These are phyloP conservation scores for Rhizomys pruinosus DNA, from an alignment of 2,113 vertebrate genomes.

Conservation along the genomic window DNA sequence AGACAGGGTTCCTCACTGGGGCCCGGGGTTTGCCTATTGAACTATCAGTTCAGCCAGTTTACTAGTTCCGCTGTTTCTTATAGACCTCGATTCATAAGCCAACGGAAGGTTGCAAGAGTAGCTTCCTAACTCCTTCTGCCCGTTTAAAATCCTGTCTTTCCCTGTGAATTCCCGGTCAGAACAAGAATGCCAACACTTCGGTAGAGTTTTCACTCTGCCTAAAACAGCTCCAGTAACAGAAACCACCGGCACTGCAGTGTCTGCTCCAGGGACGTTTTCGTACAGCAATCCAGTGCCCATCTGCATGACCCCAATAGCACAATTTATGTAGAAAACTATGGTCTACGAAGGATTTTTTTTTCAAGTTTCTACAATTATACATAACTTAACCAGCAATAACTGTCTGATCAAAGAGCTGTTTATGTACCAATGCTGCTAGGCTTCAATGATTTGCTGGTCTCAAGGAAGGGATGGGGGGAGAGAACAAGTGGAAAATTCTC, in stretches of 20 bases:
- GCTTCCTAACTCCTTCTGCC: not conserved
- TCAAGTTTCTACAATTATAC: not conserved
- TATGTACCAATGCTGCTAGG: not conserved
- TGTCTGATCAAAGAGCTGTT: not conserved
- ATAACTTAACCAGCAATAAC: not conserved
- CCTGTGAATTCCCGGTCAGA: not conserved
- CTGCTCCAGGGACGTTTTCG: not conserved
- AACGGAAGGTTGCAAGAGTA: not conserved
- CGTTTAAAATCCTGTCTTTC: not conserved
- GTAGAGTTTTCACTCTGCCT: slow-evolving; percentile 14
- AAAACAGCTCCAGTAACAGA: not conserved
- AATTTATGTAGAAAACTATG: slow-evolving; percentile 22
- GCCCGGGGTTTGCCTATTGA: too few relatives aligned
- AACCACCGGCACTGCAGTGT: not conserved
- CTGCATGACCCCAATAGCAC: not conserved
- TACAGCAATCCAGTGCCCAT: not conserved
- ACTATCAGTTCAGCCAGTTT: not conserved
- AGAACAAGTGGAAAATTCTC: not conserved
- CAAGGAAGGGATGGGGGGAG: not conserved
- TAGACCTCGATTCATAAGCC: not conserved
- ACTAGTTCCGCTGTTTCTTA: not conserved
- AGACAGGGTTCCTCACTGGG: too few relatives aligned
- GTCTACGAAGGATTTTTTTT: not conserved
- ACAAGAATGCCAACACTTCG: not conserved
- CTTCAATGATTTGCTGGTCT: not conserved